Evolutionary conservation across 1,140 invertebrate genomes (phyloP), one percentile per base, ranked within the genome.

Genomic region (Penaeus vannamei): DNA sequence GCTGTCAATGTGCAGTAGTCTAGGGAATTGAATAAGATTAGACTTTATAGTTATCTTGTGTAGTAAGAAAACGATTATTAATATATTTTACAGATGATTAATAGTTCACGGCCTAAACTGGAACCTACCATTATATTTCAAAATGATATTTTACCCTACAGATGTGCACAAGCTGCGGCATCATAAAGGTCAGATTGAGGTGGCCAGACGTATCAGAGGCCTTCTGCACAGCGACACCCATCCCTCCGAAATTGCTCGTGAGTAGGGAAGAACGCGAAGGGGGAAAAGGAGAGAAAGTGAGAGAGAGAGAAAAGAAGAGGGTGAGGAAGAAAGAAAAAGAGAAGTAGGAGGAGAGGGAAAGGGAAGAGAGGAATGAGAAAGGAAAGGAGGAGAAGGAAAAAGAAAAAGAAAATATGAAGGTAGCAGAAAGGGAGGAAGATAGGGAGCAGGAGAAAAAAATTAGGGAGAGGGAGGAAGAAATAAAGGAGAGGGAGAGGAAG

Each of bases 181-280:
- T 32, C 96, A 96, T 92, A 94, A 94, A 91, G 96, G 96, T 7
- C 96, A 96, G 92, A 94, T 93, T 23, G 92, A 94, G 62, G 95
- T 96, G 23, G 96, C 96, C 0, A 93, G 93, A 86, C 91, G 95
- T 87, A 92, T 96, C 20, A 92, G 96, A 62, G 94, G 95, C 46
- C 92, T 96, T 7, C 93, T 96, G 0, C 95, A 96, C 92, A 96
- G 95, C 0, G 94, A 95, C 36, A 94, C 94, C 14, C 94, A 95
- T 93, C 95, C 95, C 22, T 96, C 95, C 53, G 95, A 96, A 93
- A 96, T 96, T 91, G 95, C 95, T 92, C 94, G 95, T 95, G 92
- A 91, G 91, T 91, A 26, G 4, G 0, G 2, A 20, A 22, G 62
- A 19, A 36, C 46, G 26, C 62, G 23, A 72, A 22, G 46, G n/a